These are phyloP conservation scores for Kryphioiulus occultus DNA, from an alignment of 2,888 invertebrate species.

Conservation along the genomic window DNA sequence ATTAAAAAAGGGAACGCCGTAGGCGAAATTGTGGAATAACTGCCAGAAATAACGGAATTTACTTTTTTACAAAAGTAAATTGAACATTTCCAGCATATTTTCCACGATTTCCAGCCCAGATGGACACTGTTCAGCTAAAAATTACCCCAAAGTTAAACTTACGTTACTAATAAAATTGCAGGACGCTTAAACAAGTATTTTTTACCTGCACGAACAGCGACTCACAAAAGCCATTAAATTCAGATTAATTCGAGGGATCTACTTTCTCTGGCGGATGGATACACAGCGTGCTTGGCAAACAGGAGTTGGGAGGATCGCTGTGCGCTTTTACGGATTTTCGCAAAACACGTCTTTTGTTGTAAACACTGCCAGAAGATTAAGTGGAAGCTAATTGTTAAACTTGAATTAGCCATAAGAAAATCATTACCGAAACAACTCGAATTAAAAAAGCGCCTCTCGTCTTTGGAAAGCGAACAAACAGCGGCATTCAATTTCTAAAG, in stretches of 20 bases:
- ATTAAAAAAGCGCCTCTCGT: background rate
- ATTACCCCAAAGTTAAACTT: no score
- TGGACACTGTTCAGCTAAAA: no score
- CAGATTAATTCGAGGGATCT: background rate
- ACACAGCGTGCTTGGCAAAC: background rate
- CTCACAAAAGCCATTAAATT: no score
- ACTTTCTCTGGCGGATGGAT: background rate
- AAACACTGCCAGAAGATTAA: background rate
- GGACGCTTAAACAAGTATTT: no score
- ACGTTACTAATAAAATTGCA: no score
- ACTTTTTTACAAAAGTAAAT: no score
- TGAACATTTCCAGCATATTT: no score
- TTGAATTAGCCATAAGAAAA: background rate
- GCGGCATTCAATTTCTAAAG: background rate
- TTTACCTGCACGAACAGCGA: no score
- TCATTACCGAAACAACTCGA: background rate
- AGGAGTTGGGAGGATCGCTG: background rate
- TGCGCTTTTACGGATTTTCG: background rate
- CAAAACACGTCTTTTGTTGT: background rate
- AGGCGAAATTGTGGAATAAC: no score
- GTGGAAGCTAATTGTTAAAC: conserved; percentile 3
- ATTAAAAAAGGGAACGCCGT: no score
- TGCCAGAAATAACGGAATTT: no score
- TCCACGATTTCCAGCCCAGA: no score
- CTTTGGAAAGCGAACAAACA: background rate